A percentile compares a stretch with the other conserved stretches of the same genome.
phyloP scores from a whole-genome alignment of 2,113 vertebrate species.

The Psittacus erithacus region DNA sequence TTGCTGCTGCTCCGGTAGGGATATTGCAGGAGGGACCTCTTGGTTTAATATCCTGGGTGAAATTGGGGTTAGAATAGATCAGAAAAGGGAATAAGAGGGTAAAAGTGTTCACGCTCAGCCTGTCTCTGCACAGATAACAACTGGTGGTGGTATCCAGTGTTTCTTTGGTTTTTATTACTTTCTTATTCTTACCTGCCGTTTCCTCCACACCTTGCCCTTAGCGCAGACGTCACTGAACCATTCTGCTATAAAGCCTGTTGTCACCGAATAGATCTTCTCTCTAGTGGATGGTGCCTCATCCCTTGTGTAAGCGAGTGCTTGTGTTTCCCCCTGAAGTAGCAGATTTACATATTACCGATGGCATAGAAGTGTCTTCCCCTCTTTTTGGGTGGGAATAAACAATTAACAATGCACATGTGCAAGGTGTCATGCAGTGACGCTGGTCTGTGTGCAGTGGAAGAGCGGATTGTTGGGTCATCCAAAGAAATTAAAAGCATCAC shows the following conservation, averaged over 20 bases:
- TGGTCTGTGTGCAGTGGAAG: background rate
- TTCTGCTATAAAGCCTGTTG: background rate
- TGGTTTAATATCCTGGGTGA: background rate
- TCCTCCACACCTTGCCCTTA: background rate
- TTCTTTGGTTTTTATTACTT: background rate
- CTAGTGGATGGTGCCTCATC: rapidly evolving
- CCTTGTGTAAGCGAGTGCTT: rapidly evolving
- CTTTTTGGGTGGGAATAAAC: background rate
- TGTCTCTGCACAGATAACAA: background rate
- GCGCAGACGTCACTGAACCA: background rate
- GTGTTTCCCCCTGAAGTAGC: background rate
- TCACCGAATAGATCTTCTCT: background rate
- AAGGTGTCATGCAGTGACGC: rapidly evolving
- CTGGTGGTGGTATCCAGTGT: background rate
- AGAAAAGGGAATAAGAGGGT: background rate
- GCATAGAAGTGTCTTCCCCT: background rate
- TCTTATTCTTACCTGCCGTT: background rate
- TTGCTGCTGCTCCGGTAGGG: background rate
- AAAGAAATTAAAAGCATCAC: background rate
- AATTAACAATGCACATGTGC: background rate
- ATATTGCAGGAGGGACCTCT: background rate
- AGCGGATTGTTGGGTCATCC: background rate
- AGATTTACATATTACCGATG: rapidly evolving
- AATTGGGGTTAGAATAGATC: background rate
- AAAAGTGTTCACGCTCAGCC: background rate